Conservation (phyloP, 1,140 invertebrate genomes). For the Zaprionus inermis region DNA sequence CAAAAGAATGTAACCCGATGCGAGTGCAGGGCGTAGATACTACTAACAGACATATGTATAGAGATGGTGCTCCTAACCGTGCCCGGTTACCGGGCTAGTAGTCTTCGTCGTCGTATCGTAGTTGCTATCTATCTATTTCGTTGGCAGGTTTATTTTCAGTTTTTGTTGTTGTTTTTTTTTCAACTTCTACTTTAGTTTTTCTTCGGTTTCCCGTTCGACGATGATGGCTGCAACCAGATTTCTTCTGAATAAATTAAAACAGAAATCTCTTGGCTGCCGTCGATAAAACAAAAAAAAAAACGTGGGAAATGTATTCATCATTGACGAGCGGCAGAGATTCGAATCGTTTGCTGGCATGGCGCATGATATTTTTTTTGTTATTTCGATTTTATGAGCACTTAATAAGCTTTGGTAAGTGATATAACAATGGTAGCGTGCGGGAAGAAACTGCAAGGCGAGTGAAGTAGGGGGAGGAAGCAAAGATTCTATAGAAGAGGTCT, state of each 20-base stretch:
- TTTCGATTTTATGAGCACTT: constrained; percentile 70
- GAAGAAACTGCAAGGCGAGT: not conserved
- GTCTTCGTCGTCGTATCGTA: constrained; percentile 11
- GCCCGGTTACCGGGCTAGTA: too few relatives aligned
- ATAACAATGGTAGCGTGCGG: not conserved
- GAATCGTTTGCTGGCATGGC: constrained; percentile 43
- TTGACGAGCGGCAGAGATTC: constrained; percentile 23
- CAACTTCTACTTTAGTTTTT: constrained; percentile 40
- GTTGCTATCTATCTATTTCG: constrained; percentile 28
- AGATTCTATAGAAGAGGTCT: not conserved
- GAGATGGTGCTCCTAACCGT: constrained; percentile 4
- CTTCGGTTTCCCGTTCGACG: constrained; percentile 65
- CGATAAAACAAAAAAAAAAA: constrained; percentile 51
- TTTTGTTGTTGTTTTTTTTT: not conserved
- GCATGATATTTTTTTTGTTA: constrained; percentile 63
- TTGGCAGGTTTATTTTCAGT: constrained; percentile 43
- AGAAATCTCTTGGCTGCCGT: constrained; percentile 45
- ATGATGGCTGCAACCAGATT: constrained; percentile 65
- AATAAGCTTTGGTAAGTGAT: constrained; percentile 52
- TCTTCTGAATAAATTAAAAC: constrained; percentile 84
- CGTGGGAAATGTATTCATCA: constrained; percentile 80
- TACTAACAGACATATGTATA: not conserved
- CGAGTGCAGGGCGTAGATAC: constrained; percentile 17
- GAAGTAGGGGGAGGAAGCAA: not conserved
- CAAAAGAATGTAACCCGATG: constrained; percentile 79